These are phyloP conservation scores for Orestias chungarensis DNA, from an alignment of 2,797 vertebrate genomes.

Conservation along the genomic window DNA sequence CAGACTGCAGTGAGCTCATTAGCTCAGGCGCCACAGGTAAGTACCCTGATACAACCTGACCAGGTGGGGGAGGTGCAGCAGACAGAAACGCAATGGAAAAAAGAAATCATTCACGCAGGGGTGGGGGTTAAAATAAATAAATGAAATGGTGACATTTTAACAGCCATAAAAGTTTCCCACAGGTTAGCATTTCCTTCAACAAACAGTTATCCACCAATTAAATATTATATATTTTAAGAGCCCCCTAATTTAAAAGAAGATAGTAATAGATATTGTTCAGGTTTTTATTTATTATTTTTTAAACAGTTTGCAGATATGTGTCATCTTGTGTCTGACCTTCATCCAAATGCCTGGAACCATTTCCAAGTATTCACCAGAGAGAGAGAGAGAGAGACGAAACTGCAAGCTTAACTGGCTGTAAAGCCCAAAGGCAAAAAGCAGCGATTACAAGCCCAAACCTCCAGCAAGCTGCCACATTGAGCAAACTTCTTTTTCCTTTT, in stretches of 20 bases:
- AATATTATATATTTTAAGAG: neutral
- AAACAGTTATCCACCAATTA: neutral
- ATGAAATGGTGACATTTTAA: neutral
- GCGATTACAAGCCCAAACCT: slow-evolving; percentile 19
- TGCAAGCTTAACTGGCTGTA: slow-evolving; percentile 14
- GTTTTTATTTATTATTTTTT: neutral
- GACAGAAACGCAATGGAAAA: neutral
- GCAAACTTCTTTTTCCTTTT: slow-evolving; percentile 4
- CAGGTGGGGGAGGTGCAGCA: slow-evolving; percentile 8
- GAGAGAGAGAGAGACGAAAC: slow-evolving; percentile 20
- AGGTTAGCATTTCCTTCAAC: neutral
- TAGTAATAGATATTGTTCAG: neutral
- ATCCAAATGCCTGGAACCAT: slow-evolving; percentile 23
- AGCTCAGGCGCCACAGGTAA: slow-evolving; percentile 6
- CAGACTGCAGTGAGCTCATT: slow-evolving; percentile 1
- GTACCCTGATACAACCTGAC: neutral
- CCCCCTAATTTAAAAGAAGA: neutral
- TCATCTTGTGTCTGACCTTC: slow-evolving; percentile 20
- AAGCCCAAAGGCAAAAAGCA: slow-evolving; percentile 18
- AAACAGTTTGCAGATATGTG: neutral
- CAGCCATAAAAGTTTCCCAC: neutral
- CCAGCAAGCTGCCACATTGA: slow-evolving; percentile 21
- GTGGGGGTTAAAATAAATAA: neutral
- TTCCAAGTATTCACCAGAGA: slow-evolving; percentile 9
- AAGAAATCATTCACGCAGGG: neutral